Base-by-base conservation (phyloP, 2,113 vertebrate species). In the Tupaia tana region DNA sequence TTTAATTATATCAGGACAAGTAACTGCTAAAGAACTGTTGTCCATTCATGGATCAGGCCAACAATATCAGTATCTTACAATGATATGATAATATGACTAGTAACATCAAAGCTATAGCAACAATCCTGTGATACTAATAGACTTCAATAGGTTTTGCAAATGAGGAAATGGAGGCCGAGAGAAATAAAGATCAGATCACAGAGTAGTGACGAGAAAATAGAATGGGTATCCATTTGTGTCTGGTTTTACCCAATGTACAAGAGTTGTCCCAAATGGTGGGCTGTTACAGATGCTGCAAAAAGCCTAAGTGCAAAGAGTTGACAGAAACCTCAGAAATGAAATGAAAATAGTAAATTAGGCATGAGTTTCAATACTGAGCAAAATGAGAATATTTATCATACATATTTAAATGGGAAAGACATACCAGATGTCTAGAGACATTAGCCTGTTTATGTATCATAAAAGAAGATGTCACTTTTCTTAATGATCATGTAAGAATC, bases 361-460 rank as follows among this genome's bases (percentile, higher is more conserved):
- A 69, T 31, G 73, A 78, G 66, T 22, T 86, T 81, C 63, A 59
- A 67, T 77, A 25, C 52, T 75, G 66, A 90, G 61, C 2, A 94
- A 94, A 97, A 87, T 69, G 63, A 95, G 80, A 89, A 77, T 91
- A 94, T 95, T 86, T 80, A 86, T 96, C 71, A 87, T 78, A 56
- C 16, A 74, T 90, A 87, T 96, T 95, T 96, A 43, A 43, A 43
- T 43, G 87, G 22, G 69, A 91, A 89, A 95, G 58, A n/a, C 4
- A 43, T 63, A 22, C 56, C 92, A 95, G 84, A 89, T 96, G 93
- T 94, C 92, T 93, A 77, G 31, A 71, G 63, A 90, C 64, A 96
- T 95, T 94, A 93, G 63, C 77, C 52, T 96, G n/a, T 84, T 91
- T 91, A 61, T 91, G 59, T 64, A 43, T 58, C 81, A 73, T 84